Evolutionary conservation across 2,113 vertebrate genomes (phyloP).

Genomic region (Calidris pygmaea): DNA sequence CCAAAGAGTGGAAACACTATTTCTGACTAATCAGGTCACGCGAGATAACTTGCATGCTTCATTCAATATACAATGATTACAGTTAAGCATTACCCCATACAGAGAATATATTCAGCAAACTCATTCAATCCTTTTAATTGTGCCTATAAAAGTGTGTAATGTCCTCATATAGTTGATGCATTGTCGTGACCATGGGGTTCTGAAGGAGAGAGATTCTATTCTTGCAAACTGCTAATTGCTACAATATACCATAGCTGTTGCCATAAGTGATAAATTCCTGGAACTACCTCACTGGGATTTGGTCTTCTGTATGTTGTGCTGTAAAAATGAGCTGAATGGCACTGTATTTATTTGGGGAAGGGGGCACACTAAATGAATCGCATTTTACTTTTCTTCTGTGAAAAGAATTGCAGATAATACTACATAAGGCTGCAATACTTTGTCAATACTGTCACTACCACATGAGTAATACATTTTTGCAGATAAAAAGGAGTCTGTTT

Average conservation of each 20-base stretch:
- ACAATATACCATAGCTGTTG: neutral
- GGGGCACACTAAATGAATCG: neutral
- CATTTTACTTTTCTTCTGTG: neutral
- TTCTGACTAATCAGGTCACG: conserved; percentile 31
- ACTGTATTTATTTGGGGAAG: neutral
- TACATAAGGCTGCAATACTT: neutral
- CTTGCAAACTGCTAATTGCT: conserved; percentile 23
- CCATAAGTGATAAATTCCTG: neutral
- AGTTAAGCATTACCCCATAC: conserved; percentile 8
- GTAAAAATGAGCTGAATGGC: neutral
- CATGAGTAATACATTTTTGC: neutral
- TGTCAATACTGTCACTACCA: neutral
- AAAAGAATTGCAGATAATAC: neutral
- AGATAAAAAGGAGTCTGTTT: neutral
- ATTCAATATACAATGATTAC: neutral
- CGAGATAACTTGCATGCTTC: neutral
- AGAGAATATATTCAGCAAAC: conserved; percentile 4
- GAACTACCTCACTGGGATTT: neutral
- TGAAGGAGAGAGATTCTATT: conserved; percentile 11
- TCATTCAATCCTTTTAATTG: conserved; percentile 44
- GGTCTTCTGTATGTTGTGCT: neutral
- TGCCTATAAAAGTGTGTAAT: conserved; percentile 39
- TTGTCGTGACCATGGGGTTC: neutral
- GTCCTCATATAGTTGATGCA: conserved; percentile 45
- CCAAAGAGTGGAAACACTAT: conserved; percentile 12